phyloP scores from a whole-genome alignment of 1,140 invertebrate species.

The Magallana angulata region DNA sequence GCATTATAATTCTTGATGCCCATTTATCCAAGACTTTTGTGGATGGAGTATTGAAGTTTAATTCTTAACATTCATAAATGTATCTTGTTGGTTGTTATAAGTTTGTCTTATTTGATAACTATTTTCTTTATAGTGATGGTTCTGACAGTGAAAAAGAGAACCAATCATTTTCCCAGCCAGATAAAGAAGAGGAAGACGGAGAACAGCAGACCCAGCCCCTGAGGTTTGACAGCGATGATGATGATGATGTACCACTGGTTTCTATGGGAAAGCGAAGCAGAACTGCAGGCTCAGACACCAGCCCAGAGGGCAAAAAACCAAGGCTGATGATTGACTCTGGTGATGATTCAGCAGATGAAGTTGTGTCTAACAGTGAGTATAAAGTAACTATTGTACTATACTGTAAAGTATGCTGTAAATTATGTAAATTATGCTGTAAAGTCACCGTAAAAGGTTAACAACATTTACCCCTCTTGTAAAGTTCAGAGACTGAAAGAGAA shows the following conservation, averaged over 20 bases:
- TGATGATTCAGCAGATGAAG: neutral
- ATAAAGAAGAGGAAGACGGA: conserved; percentile 8
- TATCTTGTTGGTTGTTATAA: no score
- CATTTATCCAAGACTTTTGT: no score
- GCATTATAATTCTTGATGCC: no score
- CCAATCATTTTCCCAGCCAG: neutral
- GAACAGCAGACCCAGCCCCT: conserved; percentile 50
- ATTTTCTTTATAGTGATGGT: neutral
- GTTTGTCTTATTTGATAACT: neutral
- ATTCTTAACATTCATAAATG: no score
- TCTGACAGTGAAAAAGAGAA: neutral
- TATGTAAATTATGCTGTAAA: no score
- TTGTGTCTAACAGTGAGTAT: conserved; percentile 5
- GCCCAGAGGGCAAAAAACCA: neutral
- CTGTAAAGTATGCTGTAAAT: no score
- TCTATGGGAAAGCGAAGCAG: conserved; percentile 25
- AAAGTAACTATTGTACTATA: no score
- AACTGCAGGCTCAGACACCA: neutral
- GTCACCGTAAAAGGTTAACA: no score
- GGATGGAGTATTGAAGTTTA: no score
- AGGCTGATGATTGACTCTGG: neutral
- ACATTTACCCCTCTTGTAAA: no score
- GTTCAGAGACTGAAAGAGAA: no score
- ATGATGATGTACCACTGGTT: conserved; percentile 49
- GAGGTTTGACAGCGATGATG: conserved; percentile 51